Evolutionary conservation across 2,113 vertebrate species (phyloP).

Genomic region (Himantopus leucocephalus): DNA sequence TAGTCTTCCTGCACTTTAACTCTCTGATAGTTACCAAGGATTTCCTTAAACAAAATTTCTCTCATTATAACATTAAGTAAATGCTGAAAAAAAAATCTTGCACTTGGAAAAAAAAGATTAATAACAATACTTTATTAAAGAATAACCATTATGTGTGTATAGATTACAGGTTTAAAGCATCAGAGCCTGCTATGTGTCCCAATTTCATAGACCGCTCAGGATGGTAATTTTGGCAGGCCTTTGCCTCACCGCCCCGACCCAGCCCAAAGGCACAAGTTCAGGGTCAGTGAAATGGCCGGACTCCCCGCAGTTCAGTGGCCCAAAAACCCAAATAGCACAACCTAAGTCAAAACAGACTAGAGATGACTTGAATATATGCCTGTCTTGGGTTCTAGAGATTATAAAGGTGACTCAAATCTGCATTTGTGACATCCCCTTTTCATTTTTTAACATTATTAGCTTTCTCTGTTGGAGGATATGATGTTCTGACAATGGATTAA

Average conservation of each 20-base stretch:
- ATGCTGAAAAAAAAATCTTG: neutral
- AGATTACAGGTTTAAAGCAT: neutral
- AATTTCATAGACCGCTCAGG: fast-evolving
- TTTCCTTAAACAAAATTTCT: neutral
- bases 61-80: neutral
- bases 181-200: neutral
- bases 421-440: neutral
- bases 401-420: neutral
- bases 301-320: neutral
- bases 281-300: neutral
- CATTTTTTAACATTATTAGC: neutral
- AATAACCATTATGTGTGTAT: neutral
- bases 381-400: neutral
- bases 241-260: neutral
- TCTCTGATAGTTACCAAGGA: neutral
- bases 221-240: neutral
- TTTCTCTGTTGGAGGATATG: neutral
- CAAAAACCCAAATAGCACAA: neutral
- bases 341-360: neutral
- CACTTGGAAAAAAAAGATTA: neutral
- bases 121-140: neutral
- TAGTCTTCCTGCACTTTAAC: neutral
- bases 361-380: neutral
- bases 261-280: neutral
- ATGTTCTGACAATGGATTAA: neutral